These are phyloP conservation scores for Melanostoma scalare DNA, from an alignment of 2,888 invertebrate genomes.

Conservation along the genomic window DNA sequence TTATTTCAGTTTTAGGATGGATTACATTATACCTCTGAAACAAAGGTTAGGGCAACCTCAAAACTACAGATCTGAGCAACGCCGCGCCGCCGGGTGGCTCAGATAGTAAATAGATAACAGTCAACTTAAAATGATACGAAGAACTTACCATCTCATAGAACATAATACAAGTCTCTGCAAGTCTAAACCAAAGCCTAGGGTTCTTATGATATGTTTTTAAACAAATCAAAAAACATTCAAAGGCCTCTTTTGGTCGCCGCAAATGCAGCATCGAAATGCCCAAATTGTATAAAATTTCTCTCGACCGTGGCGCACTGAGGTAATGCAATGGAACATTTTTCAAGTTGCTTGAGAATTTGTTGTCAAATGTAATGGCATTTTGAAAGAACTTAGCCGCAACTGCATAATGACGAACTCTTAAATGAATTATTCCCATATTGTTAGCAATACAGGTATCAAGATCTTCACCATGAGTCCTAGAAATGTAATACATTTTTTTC, in stretches of 20 bases:
- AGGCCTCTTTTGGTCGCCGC: slow-evolving; percentile 91
- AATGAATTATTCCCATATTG: slow-evolving; percentile 82
- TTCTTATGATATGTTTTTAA: slow-evolving; percentile 93
- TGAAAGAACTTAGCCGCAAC: slow-evolving; percentile 82
- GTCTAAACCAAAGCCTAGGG: slow-evolving; percentile 94
- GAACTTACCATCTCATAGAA: slow-evolving; percentile 83
- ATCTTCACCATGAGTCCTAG: slow-evolving; percentile 77
- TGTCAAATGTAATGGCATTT: slow-evolving; percentile 81
- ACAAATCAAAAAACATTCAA: slow-evolving; percentile 94
- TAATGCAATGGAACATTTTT: slow-evolving; percentile 78
- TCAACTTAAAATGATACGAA: too few species aligned
- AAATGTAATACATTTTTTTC: not conserved
- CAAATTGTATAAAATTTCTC: slow-evolving; percentile 82
- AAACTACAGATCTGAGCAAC: too few species aligned
- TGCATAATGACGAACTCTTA: slow-evolving; percentile 81
- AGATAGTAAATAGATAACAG: too few species aligned
- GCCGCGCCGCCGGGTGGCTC: too few species aligned
- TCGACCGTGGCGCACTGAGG: slow-evolving; percentile 79
- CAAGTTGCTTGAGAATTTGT: slow-evolving; percentile 77
- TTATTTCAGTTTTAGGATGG: too few species aligned
- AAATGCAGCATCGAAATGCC: slow-evolving; percentile 90
- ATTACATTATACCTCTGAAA: too few species aligned
- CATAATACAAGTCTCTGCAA: slow-evolving; percentile 95
- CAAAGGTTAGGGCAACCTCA: too few species aligned
- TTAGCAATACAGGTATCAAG: slow-evolving; percentile 81